Evolutionary conservation across 2,888 invertebrate genomes (phyloP).

Genomic region (Linhomoeus sp.): DNA sequence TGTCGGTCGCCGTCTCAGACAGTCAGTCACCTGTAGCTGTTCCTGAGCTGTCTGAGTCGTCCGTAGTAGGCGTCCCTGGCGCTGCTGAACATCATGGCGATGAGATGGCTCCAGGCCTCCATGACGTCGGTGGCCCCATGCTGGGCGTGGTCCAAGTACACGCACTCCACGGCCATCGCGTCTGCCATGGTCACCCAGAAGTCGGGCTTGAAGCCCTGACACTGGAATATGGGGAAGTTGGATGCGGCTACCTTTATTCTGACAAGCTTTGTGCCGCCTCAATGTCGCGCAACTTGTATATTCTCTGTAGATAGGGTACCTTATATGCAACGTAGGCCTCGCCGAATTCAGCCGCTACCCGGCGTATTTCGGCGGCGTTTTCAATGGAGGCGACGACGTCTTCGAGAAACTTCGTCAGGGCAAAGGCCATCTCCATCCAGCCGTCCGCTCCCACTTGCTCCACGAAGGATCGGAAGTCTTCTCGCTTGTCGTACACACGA

Average conservation of each 20-base stretch:
- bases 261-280: too few species aligned
- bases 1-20: too few species aligned
- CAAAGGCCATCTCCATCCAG: conserved; percentile 14
- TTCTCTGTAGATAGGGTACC: too few species aligned
- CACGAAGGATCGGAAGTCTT: conserved; percentile 17
- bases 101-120: conserved; percentile 20
- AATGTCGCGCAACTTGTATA: too few species aligned
- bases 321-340: conserved; percentile 21
- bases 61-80: conserved; percentile 25
- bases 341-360: conserved; percentile 15
- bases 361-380: not conserved
- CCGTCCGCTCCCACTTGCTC: conserved; percentile 17
- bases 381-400: conserved; percentile 16
- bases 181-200: conserved; percentile 26
- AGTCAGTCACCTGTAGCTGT: too few species aligned
- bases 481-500: conserved; percentile 23
- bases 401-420: conserved; percentile 18
- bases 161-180: conserved; percentile 23
- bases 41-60: conserved; percentile 10
- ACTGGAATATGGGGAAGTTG: too few species aligned
- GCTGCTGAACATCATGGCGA: conserved; percentile 19
- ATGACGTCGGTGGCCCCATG: conserved; percentile 6
- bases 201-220: conserved; percentile 24
- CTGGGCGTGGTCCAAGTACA: conserved; percentile 6
- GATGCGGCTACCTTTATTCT: too few species aligned